Evolutionary conservation across 2,888 invertebrate genomes (phyloP).

Genomic region (Esperia sulphurella): DNA sequence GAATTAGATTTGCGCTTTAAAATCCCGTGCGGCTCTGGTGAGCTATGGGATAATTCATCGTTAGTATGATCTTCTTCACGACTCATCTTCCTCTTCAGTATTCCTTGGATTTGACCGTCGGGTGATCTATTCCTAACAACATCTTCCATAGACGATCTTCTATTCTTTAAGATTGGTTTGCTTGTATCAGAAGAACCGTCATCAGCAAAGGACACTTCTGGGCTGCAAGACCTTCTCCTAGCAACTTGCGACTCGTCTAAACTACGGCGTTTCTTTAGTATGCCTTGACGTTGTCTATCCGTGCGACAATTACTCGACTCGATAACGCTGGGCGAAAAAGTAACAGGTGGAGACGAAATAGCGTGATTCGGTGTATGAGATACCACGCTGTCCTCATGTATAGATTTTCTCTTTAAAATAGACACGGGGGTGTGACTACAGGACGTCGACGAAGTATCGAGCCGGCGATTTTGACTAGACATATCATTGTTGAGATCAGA

Average conservation of each 20-base stretch:
- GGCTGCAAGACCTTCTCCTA: conserved; percentile 83
- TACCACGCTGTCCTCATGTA: conserved; percentile 73
- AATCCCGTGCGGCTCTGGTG: conserved; percentile 87
- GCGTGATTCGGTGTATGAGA: conserved; percentile 74
- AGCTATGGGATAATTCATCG: conserved; percentile 80
- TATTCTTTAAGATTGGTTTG: conserved; percentile 83
- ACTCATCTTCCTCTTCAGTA: conserved; percentile 84
- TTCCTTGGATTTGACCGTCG: conserved; percentile 82
- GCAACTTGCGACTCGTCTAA: conserved; percentile 88
- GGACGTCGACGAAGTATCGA: conserved; percentile 56
- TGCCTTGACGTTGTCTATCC: conserved; percentile 84
- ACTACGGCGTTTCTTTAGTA: conserved; percentile 90
- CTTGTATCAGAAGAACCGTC: conserved; percentile 77
- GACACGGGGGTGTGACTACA: conserved; percentile 78
- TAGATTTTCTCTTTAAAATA: conserved; percentile 84
- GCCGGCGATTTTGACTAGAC: conserved; percentile 74
- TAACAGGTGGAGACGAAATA: conserved; percentile 84
- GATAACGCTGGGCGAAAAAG: conserved; percentile 88
- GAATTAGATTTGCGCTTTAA: conserved; percentile 88
- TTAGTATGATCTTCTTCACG: conserved; percentile 82
- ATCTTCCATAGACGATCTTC: conserved; percentile 85
- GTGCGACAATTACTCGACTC: conserved; percentile 81
- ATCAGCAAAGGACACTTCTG: conserved; percentile 82
- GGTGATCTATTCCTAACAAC: conserved; percentile 82
- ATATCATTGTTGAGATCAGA: conserved; percentile 75